phyloP scores from a whole-genome alignment of 1,140 invertebrate species.

The Agrypnia vestita region DNA sequence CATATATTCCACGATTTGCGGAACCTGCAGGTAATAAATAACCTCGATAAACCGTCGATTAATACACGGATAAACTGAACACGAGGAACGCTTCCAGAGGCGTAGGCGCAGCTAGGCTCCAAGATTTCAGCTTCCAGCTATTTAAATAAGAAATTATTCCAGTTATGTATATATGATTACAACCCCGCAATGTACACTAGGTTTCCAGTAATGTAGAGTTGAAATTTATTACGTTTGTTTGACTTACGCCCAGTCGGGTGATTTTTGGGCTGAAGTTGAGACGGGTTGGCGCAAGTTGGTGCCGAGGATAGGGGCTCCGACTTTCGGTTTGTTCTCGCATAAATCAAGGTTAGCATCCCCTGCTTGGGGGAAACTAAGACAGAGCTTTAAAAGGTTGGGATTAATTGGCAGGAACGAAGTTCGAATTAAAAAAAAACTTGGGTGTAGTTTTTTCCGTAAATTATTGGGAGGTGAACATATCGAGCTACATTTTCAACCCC shows the following conservation, averaged over 20 bases:
- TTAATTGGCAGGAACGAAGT: neutral
- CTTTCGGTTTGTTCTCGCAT: slow-evolving; percentile 17
- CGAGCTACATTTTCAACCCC: too few species aligned
- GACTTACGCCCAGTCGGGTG: slow-evolving; percentile 30
- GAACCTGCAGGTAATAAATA: too few species aligned
- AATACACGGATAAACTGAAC: too few species aligned
- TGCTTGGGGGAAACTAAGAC: neutral
- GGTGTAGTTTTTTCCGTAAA: too few species aligned
- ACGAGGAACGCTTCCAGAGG: too few species aligned
- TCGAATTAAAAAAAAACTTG: too few species aligned
- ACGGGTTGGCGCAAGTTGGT: slow-evolving; percentile 22
- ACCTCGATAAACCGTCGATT: too few species aligned
- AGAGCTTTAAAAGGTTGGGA: slow-evolving; percentile 31
- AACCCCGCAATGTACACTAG: neutral
- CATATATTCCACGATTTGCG: too few species aligned
- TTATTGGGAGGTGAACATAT: too few species aligned
- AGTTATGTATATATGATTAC: too few species aligned
- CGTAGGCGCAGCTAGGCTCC: neutral
- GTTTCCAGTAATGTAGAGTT: slow-evolving; percentile 12
- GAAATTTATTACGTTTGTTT: slow-evolving; percentile 32
- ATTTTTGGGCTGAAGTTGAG: slow-evolving; percentile 8
- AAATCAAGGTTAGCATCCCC: slow-evolving; percentile 36
- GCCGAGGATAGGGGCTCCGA: neutral
- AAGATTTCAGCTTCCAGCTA: neutral
- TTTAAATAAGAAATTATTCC: neutral